These are phyloP conservation scores for Lacanobia oleracea DNA, from an alignment of 2,888 invertebrate genomes.

Conservation along the genomic window DNA sequence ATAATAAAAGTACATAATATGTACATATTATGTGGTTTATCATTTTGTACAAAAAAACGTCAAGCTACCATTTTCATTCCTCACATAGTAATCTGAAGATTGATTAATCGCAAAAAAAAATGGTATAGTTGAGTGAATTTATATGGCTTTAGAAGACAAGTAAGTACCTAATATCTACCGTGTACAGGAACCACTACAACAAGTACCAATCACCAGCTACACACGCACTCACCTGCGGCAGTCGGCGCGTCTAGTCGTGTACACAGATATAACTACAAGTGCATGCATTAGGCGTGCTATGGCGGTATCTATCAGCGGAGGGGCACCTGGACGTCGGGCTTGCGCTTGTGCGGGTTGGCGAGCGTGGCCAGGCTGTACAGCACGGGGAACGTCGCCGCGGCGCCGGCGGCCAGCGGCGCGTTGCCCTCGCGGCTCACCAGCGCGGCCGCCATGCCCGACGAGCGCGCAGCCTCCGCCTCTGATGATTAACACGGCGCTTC, in stretches of 20 bases:
- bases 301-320: constrained; percentile 66
- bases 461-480: constrained; percentile 96
- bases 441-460: constrained; percentile 93
- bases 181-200: constrained; percentile 42
- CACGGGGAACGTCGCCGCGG: constrained; percentile 86
- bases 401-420: constrained; percentile 92
- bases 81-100: too few species aligned
- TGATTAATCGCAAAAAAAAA: too few species aligned
- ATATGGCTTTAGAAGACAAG: neutral
- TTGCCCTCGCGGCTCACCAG: constrained; percentile 96
- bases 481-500: constrained; percentile 58
- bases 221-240: constrained; percentile 47
- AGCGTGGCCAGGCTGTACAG: constrained; percentile 92
- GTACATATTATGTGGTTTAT: too few species aligned
- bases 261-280: constrained; percentile 68
- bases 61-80: too few species aligned
- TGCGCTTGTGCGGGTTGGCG: constrained; percentile 84
- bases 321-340: constrained; percentile 85
- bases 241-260: constrained; percentile 43
- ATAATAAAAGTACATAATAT: too few species aligned
- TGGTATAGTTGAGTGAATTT: too few species aligned
- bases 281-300: constrained; percentile 77
- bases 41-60: neutral
- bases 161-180: neutral
- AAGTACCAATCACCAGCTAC: constrained; percentile 49